Evolutionary conservation across 2,888 invertebrate species (phyloP).

Genomic region (Fragum sueziense): DNA sequence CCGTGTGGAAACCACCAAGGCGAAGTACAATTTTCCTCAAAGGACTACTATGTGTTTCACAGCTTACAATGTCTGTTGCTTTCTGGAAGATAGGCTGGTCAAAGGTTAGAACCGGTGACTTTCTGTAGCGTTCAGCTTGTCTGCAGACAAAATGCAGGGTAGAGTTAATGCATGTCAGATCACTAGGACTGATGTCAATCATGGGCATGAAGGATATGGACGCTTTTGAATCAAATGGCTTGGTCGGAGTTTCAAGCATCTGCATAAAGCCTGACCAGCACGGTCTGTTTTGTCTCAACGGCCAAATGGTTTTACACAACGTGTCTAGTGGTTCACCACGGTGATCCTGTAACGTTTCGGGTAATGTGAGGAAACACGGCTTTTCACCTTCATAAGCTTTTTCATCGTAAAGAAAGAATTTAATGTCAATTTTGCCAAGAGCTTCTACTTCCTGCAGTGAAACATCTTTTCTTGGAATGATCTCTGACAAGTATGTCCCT

Average conservation of each 20-base stretch:
- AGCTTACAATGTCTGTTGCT: conserved; percentile 40
- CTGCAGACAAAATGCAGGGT: conserved; percentile 43
- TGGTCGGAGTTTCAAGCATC: not conserved
- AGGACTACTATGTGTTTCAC: conserved; percentile 20
- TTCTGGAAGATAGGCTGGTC: too few species aligned
- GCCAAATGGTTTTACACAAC: not conserved
- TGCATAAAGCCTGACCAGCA: conserved; percentile 28
- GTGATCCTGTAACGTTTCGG: not conserved
- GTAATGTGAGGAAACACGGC: too few species aligned
- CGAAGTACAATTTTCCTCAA: conserved; percentile 41
- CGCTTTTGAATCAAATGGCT: not conserved
- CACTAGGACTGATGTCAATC: conserved; percentile 25
- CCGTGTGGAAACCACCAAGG: too few species aligned
- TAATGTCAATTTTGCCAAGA: not conserved
- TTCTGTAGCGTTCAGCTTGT: conserved; percentile 34
- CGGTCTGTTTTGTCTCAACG: not conserved
- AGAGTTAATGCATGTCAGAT: conserved; percentile 34
- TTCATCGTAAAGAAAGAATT: not conserved
- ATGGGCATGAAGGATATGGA: not conserved
- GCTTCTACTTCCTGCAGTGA: not conserved
- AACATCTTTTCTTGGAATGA: not conserved
- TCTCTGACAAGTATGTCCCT: not conserved
- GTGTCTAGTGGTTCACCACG: not conserved
- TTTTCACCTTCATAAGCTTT: not conserved
- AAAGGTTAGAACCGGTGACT: too few species aligned